Percentiles rank a stretch among this genome's conserved stretches.
These are phyloP conservation scores for Oryzias javanicus DNA, from an alignment of 2,113 vertebrate species.

Conservation along the genomic window DNA sequence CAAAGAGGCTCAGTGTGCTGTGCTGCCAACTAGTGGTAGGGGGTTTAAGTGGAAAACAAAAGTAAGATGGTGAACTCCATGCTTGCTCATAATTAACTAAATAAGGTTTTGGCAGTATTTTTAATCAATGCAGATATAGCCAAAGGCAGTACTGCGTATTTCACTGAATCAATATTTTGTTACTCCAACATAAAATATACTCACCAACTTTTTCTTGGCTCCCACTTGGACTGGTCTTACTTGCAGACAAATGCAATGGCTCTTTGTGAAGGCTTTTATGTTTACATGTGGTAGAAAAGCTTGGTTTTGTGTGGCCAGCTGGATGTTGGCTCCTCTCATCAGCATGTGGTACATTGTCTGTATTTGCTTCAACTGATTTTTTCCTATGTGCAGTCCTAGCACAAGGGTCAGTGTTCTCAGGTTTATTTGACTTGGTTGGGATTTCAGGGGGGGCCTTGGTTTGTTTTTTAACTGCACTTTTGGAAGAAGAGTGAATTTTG, in stretches of 20 bases:
- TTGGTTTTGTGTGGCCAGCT: background rate
- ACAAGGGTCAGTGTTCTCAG: background rate
- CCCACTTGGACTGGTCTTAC: background rate
- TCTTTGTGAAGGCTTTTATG: background rate
- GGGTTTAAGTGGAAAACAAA: too few relatives aligned
- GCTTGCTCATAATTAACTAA: too few relatives aligned
- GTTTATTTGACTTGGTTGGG: background rate
- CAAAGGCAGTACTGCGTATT: too few relatives aligned
- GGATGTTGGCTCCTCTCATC: background rate
- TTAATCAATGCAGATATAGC: too few relatives aligned
- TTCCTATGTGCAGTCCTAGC: background rate
- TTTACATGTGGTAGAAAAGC: background rate
- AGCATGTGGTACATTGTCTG: background rate
- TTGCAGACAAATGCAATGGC: background rate
- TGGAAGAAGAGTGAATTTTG: background rate
- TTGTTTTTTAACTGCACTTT: background rate
- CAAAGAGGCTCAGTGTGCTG: too few relatives aligned
- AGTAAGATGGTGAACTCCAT: too few relatives aligned
- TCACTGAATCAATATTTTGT: too few relatives aligned
- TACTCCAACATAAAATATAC: background rate
- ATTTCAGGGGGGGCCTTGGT: background rate
- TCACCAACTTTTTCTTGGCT: conserved; percentile 31
- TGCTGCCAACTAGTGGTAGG: too few relatives aligned
- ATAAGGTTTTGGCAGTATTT: too few relatives aligned
- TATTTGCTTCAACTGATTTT: background rate